These are phyloP conservation scores for Orchestia grillus DNA, from an alignment of 1,140 invertebrate species.

Conservation along the genomic window DNA sequence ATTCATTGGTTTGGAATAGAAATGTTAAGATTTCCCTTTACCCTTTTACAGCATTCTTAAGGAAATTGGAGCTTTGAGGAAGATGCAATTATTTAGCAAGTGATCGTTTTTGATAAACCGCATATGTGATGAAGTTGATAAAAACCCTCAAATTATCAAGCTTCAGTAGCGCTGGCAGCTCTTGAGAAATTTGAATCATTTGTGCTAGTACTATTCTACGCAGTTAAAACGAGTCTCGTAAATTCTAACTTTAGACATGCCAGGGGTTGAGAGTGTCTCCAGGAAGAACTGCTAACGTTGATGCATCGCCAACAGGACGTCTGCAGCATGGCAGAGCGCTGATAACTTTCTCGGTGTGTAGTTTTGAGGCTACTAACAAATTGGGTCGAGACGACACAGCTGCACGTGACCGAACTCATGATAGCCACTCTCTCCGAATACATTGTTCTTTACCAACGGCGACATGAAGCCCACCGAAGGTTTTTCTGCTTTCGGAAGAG, in stretches of 20 bases:
- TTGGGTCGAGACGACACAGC: neutral
- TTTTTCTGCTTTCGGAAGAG: neutral
- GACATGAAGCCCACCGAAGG: neutral
- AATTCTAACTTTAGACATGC: neutral
- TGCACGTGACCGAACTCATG: constrained; percentile 5
- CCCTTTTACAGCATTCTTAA: neutral
- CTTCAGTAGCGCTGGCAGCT: neutral
- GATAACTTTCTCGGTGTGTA: constrained; percentile 21
- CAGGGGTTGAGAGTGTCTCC: neutral
- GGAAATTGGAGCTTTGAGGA: neutral
- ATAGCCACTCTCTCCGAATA: neutral
- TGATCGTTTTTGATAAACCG: neutral
- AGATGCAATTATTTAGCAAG: neutral
- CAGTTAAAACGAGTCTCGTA: neutral
- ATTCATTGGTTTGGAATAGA: too few species aligned
- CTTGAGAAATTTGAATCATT: neutral
- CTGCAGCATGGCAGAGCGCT: constrained; percentile 25
- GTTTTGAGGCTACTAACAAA: constrained; percentile 38
- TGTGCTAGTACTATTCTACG: neutral
- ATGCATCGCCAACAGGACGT: constrained; percentile 27
- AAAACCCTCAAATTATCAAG: neutral
- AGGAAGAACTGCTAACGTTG: constrained; percentile 11
- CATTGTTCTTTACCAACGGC: neutral
- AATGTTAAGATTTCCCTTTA: too few species aligned
- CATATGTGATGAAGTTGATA: neutral